Conservation (phyloP, 92 coral and sea anemone species). For the Phenganax subtilis region DNA sequence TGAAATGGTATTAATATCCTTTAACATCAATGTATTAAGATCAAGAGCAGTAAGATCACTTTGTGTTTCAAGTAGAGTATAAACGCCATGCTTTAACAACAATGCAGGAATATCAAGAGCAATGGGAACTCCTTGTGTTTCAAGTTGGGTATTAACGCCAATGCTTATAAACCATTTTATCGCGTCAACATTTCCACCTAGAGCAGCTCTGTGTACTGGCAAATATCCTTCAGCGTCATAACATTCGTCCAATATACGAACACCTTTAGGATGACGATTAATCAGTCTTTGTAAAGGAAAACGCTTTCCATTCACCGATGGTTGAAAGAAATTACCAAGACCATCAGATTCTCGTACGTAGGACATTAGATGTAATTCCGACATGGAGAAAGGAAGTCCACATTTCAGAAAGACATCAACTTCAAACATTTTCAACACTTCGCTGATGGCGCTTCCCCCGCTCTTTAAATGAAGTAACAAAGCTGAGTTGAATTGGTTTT, state of each 20-base stretch:
- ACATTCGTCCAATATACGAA: slow-evolving; percentile 42
- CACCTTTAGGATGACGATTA: slow-evolving; percentile 45
- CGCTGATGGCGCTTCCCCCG: background rate
- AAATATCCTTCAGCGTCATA: slow-evolving; percentile 60
- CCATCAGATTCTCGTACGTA: slow-evolving; percentile 43
- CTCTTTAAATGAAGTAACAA: slow-evolving; percentile 9
- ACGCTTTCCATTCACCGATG: background rate
- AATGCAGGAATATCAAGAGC: slow-evolving; percentile 48
- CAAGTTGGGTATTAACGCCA: slow-evolving; percentile 44
- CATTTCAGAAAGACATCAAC: slow-evolving; percentile 49
- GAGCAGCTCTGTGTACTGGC: slow-evolving; percentile 66
- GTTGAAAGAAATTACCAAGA: slow-evolving; percentile 39
- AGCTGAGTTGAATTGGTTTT: background rate
- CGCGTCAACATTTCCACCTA: slow-evolving; percentile 58
- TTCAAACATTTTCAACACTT: slow-evolving; percentile 15
- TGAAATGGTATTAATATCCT: too few species aligned
- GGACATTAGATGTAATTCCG: slow-evolving; percentile 60
- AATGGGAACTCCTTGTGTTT: slow-evolving; percentile 39
- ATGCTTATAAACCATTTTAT: slow-evolving; percentile 41
- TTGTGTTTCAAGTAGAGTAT: slow-evolving; percentile 20
- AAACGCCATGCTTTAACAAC: slow-evolving; percentile 40
- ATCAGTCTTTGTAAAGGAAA: slow-evolving; percentile 33
- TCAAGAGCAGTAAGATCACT: slow-evolving; percentile 40
- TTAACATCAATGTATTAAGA: background rate
- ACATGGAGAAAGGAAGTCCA: slow-evolving; percentile 40